phyloP scores from a whole-genome alignment of 2,888 invertebrate genomes.

The Hoplodrina blanda region DNA sequence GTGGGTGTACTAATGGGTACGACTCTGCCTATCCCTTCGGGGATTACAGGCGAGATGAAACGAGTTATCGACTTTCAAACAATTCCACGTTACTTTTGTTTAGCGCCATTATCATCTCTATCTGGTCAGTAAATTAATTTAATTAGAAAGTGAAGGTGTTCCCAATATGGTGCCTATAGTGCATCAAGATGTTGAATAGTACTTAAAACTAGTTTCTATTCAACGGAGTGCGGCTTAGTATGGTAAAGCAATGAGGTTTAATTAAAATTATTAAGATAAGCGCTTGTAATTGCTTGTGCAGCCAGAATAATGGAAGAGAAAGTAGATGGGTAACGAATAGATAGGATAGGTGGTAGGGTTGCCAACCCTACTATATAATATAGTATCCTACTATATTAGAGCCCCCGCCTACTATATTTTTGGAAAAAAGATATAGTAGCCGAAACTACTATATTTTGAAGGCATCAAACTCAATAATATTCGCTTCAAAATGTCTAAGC shows the following conservation, averaged over 20 bases:
- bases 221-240: conserved; percentile 16
- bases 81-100: neutral
- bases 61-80: no score
- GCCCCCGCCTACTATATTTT: no score
- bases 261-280: conserved; percentile 43
- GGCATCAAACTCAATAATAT: no score
- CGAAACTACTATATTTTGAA: no score
- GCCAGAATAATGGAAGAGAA: conserved; percentile 40
- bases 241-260: conserved; percentile 11
- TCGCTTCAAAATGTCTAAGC: no score
- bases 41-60: no score
- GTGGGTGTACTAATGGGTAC: no score
- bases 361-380: no score
- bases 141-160: conserved; percentile 34
- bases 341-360: no score
- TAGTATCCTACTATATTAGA: no score
- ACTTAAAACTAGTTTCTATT: conserved; percentile 37
- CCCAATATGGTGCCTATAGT: conserved; percentile 16
- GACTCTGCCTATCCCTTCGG: no score
- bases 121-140: neutral
- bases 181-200: conserved; percentile 14
- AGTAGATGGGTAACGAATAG: neutral
- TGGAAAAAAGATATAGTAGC: no score
- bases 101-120: neutral
- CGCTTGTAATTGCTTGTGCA: conserved; percentile 7